These are phyloP conservation scores for Caenorhabditis zanzibari DNA, from an alignment of 2,888 invertebrate genomes.

Conservation along the genomic window DNA sequence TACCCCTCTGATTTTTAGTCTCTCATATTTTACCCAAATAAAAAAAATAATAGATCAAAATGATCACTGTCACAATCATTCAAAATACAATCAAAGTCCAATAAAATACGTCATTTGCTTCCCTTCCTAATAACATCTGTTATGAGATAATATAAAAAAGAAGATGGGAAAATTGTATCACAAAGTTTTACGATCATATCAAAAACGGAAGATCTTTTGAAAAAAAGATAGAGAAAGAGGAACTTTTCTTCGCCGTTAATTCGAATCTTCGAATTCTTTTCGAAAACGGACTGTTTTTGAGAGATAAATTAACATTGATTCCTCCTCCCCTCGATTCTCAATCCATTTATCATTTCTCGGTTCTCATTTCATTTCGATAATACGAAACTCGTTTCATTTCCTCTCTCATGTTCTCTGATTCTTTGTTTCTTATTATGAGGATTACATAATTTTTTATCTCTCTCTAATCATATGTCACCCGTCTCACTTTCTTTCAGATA, in stretches of 20 bases:
- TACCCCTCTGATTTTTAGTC: background rate
- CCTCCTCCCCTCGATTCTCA: background rate
- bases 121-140: constrained; percentile 18
- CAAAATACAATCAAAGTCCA: constrained; percentile 3
- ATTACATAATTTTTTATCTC: constrained; percentile 32
- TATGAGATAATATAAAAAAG: constrained; percentile 1
- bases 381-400: constrained; percentile 25
- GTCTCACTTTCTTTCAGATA: background rate
- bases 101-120: constrained; percentile 10
- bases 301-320: background rate
- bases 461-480: constrained; percentile 1
- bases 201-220: background rate
- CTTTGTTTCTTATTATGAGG: constrained; percentile 25
- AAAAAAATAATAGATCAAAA: background rate
- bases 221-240: background rate
- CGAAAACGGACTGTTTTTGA: constrained; percentile 11
- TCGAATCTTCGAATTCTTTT: constrained; percentile 6
- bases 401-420: constrained; percentile 25
- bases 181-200: background rate
- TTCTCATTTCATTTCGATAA: constrained; percentile 27
- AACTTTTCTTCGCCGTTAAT: background rate
- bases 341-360: constrained; percentile 40
- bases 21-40: background rate
- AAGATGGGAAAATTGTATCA: background rate
- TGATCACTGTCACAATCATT: background rate